Percentiles rank a stretch among this genome's conserved stretches.
Conservation (phyloP, 92 coral and sea anemone genomes). For the Epizoanthus rinbou region DNA sequence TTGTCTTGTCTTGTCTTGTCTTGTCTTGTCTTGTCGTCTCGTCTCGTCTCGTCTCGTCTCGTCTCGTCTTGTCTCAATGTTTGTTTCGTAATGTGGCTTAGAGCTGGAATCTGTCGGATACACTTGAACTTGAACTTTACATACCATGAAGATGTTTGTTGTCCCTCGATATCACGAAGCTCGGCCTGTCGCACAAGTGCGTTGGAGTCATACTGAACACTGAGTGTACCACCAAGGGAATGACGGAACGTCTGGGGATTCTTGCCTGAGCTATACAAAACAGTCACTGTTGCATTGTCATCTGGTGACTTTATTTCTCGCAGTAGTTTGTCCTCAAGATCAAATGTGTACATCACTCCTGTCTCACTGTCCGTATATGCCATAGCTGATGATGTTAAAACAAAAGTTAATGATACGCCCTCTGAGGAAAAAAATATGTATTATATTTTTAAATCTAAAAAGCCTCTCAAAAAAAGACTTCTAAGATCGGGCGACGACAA, state of each 20-base stretch:
- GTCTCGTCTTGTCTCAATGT: too few species aligned
- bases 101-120: too few species aligned
- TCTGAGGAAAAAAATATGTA: neutral
- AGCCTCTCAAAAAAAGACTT: neutral
- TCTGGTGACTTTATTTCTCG: constrained; percentile 12
- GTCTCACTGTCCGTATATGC: constrained; percentile 5
- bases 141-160: constrained; percentile 7
- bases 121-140: too few species aligned
- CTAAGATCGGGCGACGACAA: neutral
- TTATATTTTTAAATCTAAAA: neutral
- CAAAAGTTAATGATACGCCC: neutral
- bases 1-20: too few species aligned
- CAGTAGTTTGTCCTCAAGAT: constrained; percentile 15
- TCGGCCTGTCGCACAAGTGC: constrained; percentile 31
- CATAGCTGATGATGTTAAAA: neutral
- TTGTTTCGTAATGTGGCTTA: too few species aligned
- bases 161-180: constrained; percentile 9
- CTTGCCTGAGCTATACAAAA: neutral
- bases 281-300: constrained; percentile 6
- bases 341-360: constrained; percentile 15
- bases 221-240: constrained; percentile 20
- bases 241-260: constrained; percentile 18
- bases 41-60: too few species aligned
- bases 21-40: too few species aligned
- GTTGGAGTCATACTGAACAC: constrained; percentile 16